Base-by-base conservation (phyloP, 2,888 invertebrate genomes). In the Xestobium rufovillosum region DNA sequence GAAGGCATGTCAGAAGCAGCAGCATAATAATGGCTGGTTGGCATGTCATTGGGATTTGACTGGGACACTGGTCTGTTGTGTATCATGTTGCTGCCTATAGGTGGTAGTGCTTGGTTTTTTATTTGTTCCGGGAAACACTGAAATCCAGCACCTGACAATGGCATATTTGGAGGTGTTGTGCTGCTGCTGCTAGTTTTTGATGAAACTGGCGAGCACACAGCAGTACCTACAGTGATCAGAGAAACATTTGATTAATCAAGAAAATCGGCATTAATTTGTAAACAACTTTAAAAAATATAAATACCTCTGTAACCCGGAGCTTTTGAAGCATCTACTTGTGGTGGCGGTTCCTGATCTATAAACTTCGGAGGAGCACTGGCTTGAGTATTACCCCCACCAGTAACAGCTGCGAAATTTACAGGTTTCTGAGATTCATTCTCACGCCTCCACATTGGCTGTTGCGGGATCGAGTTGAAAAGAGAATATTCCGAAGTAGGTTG, bases 281-380 rank as follows among this genome's bases (percentile, higher is more conserved):
- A n/a, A n/a, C n/a, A n/a, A n/a, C n/a, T n/a, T n/a, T n/a, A n/a
- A n/a, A n/a, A n/a, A n/a, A n/a, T n/a, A n/a, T n/a, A n/a, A n/a
- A 75, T 80, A 34, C 84, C 87, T 55, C 90, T 77, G 64, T 91
- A 92, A 1, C 91, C 91, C 0, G 91, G 91, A 40, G 91, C 91
- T 66, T 91, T 92, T 29, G 87, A 80, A 3, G 83, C 85, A 67
- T 91, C 90, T 43, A 81, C 88, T 69, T 81, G 68, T 58, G 68
- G 71, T 3, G 70, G 71, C 14, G 73, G 71, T 36, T 70, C 69
- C 40, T 67, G 69, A 42, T 73, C 72, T 34, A 73, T 68, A 48
- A 71, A 74, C 52, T 72, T 72, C 34, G 63, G 64, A 11, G 15
- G 46, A 41, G 39, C 42, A 27, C 41, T 56, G 45, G 41, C 59